phyloP scores from a whole-genome alignment of 2,797 vertebrate species.

The Mustela erminea region DNA sequence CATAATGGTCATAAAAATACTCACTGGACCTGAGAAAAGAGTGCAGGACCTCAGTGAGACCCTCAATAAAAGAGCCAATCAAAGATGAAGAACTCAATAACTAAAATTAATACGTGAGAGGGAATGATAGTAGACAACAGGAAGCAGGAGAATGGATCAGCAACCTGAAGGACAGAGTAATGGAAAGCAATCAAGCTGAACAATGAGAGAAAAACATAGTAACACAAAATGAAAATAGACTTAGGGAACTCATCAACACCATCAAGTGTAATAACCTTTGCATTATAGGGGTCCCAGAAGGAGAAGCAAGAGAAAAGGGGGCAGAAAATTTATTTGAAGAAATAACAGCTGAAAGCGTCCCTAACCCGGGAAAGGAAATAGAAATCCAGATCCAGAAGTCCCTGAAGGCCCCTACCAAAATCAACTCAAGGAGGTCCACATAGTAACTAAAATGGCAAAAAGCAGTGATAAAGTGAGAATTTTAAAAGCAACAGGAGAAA shows the following conservation, averaged over 20 bases:
- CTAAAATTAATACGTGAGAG: not conserved
- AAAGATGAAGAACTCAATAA: not conserved
- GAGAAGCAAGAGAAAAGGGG: not conserved
- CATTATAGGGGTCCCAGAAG: not conserved
- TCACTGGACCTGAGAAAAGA: not conserved
- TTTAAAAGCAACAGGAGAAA: not conserved
- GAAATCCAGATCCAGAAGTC: not conserved
- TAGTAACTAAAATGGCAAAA: not conserved
- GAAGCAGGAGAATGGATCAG: not conserved
- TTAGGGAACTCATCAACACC: not conserved
- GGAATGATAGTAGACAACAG: not conserved
- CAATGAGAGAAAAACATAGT: not conserved
- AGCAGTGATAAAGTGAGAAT: not conserved
- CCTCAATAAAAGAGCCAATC: not conserved
- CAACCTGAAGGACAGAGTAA: not conserved
- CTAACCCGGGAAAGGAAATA: not conserved
- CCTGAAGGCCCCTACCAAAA: not conserved
- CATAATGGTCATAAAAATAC: not conserved
- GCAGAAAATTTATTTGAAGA: not conserved
- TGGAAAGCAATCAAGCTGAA: not conserved
- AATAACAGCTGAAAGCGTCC: not conserved
- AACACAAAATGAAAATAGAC: not conserved
- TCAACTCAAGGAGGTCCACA: not conserved
- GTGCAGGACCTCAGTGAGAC: not conserved
- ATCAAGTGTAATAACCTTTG: not conserved